phyloP scores from a whole-genome alignment of 2,888 invertebrate genomes.

The Chymomyza fuscimana region DNA sequence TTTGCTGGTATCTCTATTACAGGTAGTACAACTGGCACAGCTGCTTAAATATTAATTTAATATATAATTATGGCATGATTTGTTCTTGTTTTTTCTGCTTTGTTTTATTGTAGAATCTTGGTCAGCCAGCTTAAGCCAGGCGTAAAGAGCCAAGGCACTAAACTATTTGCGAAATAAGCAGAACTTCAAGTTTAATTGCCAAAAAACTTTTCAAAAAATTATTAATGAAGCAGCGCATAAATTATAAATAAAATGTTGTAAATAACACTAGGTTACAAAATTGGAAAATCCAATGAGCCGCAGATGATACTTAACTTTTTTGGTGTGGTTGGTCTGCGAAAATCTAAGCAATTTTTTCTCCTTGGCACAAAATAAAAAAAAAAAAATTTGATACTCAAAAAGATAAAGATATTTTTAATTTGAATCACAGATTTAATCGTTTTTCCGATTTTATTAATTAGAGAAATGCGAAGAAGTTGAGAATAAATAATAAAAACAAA shows the following conservation, averaged over 20 bases:
- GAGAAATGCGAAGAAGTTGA: no score
- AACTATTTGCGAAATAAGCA: conserved; percentile 49
- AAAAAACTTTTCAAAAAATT: conserved; percentile 24
- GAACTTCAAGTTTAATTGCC: conserved; percentile 33
- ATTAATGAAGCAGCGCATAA: conserved; percentile 45
- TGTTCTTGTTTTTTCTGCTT: conserved; percentile 37
- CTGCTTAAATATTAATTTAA: conserved; percentile 59
- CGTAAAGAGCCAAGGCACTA: conserved; percentile 45
- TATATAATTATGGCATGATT: conserved; percentile 50
- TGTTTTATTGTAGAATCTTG: conserved; percentile 54
- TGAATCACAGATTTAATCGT: no score
- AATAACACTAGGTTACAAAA: background rate
- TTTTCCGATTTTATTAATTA: no score
- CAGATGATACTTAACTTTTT: no score
- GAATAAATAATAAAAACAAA: no score
- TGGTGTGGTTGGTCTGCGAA: no score
- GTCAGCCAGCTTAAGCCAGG: conserved; percentile 53
- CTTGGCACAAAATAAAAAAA: no score
- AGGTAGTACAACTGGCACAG: conserved; percentile 48
- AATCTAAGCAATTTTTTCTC: no score
- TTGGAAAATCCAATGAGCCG: no score
- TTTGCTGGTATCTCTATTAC: conserved; percentile 1
- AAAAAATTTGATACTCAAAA: no score
- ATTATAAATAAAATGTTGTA: conserved; percentile 39
- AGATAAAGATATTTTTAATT: no score